phyloP scores from a whole-genome alignment of 2,113 vertebrate genomes.

The Pongo pygmaeus region DNA sequence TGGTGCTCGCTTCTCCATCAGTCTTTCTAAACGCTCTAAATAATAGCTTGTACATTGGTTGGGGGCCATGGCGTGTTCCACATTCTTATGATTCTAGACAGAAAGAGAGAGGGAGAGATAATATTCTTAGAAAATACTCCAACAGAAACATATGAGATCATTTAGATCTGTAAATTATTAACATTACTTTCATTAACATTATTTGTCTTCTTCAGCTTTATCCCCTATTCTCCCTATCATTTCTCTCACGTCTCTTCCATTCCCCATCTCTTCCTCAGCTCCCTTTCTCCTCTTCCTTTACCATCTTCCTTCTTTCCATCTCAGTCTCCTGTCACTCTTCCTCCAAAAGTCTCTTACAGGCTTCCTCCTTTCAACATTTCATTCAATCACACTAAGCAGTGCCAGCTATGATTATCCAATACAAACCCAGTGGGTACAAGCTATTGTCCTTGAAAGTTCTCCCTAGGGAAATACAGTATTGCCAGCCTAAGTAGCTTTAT shows the following conservation, averaged over 20 bases:
- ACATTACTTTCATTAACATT: not conserved
- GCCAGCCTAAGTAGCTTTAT: not conserved
- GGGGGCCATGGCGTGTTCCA: not conserved
- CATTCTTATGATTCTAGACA: constrained; percentile 7
- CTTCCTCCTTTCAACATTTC: not conserved
- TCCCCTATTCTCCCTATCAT: not conserved
- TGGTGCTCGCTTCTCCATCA: not conserved
- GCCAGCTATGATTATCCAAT: too few relatives aligned
- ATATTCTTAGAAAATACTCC: not conserved
- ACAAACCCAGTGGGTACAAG: not conserved
- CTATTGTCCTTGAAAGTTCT: not conserved
- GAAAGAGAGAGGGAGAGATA: not conserved
- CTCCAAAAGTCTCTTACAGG: not conserved
- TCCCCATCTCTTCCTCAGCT: not conserved
- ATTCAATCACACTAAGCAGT: not conserved
- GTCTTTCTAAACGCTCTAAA: not conserved
- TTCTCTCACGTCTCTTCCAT: not conserved
- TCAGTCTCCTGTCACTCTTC: too few relatives aligned
- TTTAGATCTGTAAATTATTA: not conserved
- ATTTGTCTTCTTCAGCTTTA: not conserved
- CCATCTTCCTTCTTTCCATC: not conserved
- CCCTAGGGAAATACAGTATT: not conserved
- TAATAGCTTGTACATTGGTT: not conserved
- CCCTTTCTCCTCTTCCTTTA: not conserved
- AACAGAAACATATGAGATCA: not conserved